Percentiles rank a stretch among this genome's conserved stretches.
These are phyloP conservation scores for Prunella himalayana DNA, from an alignment of 2,113 vertebrate genomes.

Conservation along the genomic window DNA sequence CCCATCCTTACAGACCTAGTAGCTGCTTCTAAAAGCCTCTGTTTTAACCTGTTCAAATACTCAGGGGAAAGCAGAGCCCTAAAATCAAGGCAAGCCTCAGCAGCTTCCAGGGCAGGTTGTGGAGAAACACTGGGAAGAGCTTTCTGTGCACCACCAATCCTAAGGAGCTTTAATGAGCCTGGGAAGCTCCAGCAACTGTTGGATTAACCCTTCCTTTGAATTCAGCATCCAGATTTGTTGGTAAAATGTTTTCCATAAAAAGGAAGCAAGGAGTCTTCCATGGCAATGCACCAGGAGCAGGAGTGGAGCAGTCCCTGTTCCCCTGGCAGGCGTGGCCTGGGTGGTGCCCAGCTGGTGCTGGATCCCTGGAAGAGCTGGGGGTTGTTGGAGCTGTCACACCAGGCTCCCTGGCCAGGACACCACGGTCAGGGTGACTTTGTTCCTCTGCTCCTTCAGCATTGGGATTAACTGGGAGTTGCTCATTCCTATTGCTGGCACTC, in stretches of 20 bases:
- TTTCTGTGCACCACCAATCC: neutral
- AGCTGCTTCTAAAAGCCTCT: neutral
- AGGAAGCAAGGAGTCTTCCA: neutral
- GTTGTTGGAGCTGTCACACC: constrained; percentile 52
- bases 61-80: neutral
- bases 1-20: neutral
- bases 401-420: constrained; percentile 92
- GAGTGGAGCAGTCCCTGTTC: neutral
- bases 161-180: neutral
- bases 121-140: neutral
- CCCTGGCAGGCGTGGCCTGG: neutral
- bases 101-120: neutral
- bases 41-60: neutral
- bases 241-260: neutral
- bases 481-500: constrained; percentile 85
- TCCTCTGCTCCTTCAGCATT: constrained; percentile 90
- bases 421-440: constrained; percentile 87
- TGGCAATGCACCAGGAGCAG: rapidly evolving
- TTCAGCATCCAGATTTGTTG: neutral
- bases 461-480: constrained; percentile 90
- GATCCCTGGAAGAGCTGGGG: neutral
- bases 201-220: neutral
- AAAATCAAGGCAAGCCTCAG: neutral
- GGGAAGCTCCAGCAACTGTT: neutral
- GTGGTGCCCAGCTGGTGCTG: neutral